Percentiles rank a stretch among this genome's conserved stretches.
These are phyloP conservation scores for Pseudococcus viburni DNA, from an alignment of 2,888 invertebrate species.

Conservation along the genomic window DNA sequence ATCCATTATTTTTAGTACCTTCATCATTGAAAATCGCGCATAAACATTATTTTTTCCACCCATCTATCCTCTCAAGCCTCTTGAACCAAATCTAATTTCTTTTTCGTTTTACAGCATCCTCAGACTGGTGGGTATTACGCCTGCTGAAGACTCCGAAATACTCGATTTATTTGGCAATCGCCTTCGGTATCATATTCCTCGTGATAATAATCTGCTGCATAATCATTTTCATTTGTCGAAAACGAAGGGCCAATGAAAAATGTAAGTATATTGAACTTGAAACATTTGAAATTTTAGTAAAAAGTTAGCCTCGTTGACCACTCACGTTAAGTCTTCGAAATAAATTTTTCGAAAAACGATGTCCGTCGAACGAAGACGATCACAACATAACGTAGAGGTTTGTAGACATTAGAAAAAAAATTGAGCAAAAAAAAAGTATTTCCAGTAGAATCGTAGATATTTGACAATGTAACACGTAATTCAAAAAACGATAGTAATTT, in stretches of 20 bases:
- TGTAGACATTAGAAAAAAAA: not conserved
- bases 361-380: too few relatives aligned
- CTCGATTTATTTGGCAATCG: slow-evolving; percentile 75
- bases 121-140: slow-evolving; percentile 84
- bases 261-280: slow-evolving; percentile 78
- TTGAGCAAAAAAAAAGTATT: not conserved
- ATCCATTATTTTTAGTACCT: too few relatives aligned
- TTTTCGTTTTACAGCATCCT: slow-evolving; percentile 77
- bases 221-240: slow-evolving; percentile 87
- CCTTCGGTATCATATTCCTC: slow-evolving; percentile 79
- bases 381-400: not conserved
- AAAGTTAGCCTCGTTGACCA: not conserved
- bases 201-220: slow-evolving; percentile 87
- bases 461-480: too few relatives aligned
- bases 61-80: not conserved
- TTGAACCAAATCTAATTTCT: not conserved
- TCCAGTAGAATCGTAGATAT: too few relatives aligned
- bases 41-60: too few relatives aligned
- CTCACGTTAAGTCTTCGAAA: not conserved
- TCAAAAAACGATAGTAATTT: too few relatives aligned
- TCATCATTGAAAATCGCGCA: too few relatives aligned
- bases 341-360: too few relatives aligned
- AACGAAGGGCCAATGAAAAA: slow-evolving; percentile 85
- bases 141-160: slow-evolving; percentile 81
- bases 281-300: too few relatives aligned